Evolutionary conservation across 1,140 invertebrate species (phyloP).

Genomic region (Euura lappo): DNA sequence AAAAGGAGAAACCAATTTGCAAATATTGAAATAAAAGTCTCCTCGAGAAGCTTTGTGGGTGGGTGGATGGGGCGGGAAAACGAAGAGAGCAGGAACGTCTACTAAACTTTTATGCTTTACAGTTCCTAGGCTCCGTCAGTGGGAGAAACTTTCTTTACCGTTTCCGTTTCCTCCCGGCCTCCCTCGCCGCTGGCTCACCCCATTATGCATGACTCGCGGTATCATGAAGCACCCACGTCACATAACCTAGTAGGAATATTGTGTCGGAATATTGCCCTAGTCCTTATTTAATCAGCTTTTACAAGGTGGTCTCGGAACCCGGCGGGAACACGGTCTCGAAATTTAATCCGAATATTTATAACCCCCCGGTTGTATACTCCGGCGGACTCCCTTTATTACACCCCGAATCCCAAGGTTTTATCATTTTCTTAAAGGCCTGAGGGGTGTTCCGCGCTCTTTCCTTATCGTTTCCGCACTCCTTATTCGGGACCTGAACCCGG

Average conservation of each 20-base stretch:
- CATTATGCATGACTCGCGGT: background rate
- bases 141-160: no score
- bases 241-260: background rate
- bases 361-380: background rate
- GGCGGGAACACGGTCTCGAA: background rate
- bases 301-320: slow-evolving; percentile 8
- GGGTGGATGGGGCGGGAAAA: no score
- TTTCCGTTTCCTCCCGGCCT: no score
- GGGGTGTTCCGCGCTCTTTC: background rate
- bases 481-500: background rate
- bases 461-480: background rate
- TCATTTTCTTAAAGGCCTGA: no score
- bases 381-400: background rate
- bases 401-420: background rate
- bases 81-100: background rate
- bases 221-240: background rate
- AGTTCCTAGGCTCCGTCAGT: no score
- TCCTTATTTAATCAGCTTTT: slow-evolving; percentile 14
- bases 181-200: background rate
- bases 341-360: slow-evolving; percentile 13
- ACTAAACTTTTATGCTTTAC: background rate
- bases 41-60: no score
- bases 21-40: slow-evolving; percentile 5
- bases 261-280: background rate
- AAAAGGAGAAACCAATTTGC: background rate